Conservation (phyloP, 2,797 vertebrate species). For the Gadopsis bispinosus region DNA sequence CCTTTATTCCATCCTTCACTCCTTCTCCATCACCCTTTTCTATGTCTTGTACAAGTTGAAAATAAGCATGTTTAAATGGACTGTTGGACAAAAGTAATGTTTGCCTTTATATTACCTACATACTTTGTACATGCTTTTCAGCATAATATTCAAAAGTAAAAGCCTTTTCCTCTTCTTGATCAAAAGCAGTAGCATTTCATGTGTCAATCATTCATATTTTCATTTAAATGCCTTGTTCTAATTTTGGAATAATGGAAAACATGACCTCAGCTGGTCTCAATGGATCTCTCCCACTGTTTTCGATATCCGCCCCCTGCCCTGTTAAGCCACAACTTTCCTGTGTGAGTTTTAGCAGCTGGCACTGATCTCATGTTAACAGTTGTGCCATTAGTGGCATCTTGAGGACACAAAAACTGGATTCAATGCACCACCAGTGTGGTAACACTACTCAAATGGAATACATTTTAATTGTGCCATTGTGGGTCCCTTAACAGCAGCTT, state of each 20-base stretch:
- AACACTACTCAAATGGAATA: background rate
- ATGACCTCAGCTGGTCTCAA: slow-evolving; percentile 31
- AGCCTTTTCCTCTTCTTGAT: background rate
- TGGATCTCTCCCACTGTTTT: slow-evolving; percentile 38
- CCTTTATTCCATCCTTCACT: background rate
- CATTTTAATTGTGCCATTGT: background rate
- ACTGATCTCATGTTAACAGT: slow-evolving; percentile 22
- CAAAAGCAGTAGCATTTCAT: slow-evolving; percentile 1
- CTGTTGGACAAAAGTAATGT: background rate
- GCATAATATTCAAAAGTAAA: slow-evolving; percentile 4
- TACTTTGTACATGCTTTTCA: background rate
- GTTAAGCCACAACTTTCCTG: slow-evolving; percentile 40
- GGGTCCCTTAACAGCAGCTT: background rate
- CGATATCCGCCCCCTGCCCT: slow-evolving; percentile 3
- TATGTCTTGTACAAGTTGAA: background rate
- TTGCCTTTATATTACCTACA: background rate
- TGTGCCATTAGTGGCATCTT: slow-evolving; percentile 14
- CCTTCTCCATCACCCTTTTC: background rate
- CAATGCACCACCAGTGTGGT: slow-evolving; percentile 8
- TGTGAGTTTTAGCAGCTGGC: slow-evolving; percentile 48
- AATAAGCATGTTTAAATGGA: background rate
- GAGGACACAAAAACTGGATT: slow-evolving; percentile 16
- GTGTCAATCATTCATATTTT: slow-evolving; percentile 20
- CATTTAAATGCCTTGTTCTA: slow-evolving; percentile 14
- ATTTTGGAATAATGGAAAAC: slow-evolving; percentile 44